Conservation (phyloP, 2,888 invertebrate species). For the Pegoplata infirma region DNA sequence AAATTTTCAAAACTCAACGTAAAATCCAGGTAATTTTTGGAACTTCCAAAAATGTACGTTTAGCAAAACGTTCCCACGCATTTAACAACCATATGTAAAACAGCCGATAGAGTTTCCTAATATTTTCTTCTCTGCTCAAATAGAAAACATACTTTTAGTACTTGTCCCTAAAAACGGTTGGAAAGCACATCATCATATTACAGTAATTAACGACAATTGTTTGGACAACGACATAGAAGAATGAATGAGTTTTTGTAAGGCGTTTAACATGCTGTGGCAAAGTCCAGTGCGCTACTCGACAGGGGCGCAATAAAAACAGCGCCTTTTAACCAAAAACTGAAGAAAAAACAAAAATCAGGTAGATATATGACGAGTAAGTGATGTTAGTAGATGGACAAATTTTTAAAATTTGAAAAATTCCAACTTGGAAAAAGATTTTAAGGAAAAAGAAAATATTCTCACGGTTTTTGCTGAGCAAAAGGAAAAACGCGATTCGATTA, state of each 20-base stretch:
- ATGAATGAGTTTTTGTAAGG: slow-evolving; percentile 49
- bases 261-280: slow-evolving; percentile 58
- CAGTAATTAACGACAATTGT: slow-evolving; percentile 64
- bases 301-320: slow-evolving; percentile 63
- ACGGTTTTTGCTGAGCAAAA: slow-evolving; percentile 64
- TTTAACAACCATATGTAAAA: slow-evolving; percentile 44
- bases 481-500: slow-evolving; percentile 40
- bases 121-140: background rate
- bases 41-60: slow-evolving; percentile 36
- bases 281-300: slow-evolving; percentile 65
- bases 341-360: no score
- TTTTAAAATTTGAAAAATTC: slow-evolving; percentile 20
- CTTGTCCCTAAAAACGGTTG: slow-evolving; percentile 37
- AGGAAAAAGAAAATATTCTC: slow-evolving; percentile 68
- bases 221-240: slow-evolving; percentile 26
- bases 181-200: slow-evolving; percentile 60
- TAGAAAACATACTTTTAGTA: slow-evolving; percentile 14
- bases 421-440: slow-evolving; percentile 21
- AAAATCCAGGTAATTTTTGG: slow-evolving; percentile 44
- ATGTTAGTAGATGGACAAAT: slow-evolving; percentile 1
- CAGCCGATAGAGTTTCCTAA: slow-evolving; percentile 16
- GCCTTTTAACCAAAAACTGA: slow-evolving; percentile 32
- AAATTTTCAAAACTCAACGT: slow-evolving; percentile 3
- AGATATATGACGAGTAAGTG: slow-evolving; percentile 11
- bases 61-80: slow-evolving; percentile 54